These are phyloP conservation scores for Euura lappo DNA, from an alignment of 1,140 invertebrate species.

Conservation along the genomic window DNA sequence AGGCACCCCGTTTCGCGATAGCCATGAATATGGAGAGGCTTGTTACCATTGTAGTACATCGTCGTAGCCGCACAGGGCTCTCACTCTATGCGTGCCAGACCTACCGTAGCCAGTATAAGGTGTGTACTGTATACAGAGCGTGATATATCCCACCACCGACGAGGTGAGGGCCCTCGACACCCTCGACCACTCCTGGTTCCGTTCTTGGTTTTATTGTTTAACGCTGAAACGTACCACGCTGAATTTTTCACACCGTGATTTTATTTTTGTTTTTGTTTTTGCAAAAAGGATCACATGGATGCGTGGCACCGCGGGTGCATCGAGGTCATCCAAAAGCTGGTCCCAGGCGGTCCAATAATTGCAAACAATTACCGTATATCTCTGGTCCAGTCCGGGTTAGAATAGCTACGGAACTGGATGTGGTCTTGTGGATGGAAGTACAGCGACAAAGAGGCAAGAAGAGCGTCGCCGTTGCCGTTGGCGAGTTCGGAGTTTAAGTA, in stretches of 20 bases:
- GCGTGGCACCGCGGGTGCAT: too few species aligned
- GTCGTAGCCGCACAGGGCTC: neutral
- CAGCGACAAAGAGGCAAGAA: slow-evolving; percentile 29
- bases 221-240: slow-evolving; percentile 38
- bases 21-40: slow-evolving; percentile 6
- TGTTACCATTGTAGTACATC: slow-evolving; percentile 5
- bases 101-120: neutral
- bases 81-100: neutral
- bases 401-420: slow-evolving; percentile 9
- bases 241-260: slow-evolving; percentile 36
- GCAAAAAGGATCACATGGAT: neutral
- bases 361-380: slow-evolving; percentile 41
- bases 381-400: neutral
- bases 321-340: slow-evolving; percentile 29
- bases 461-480: slow-evolving; percentile 22
- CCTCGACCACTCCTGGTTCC: slow-evolving; percentile 11
- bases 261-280: too few species aligned
- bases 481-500: slow-evolving; percentile 47
- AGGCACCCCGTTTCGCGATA: neutral
- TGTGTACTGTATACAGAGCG: neutral
- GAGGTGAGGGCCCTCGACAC: neutral
- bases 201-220: slow-evolving; percentile 50
- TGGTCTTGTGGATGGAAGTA: slow-evolving; percentile 20
- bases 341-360: slow-evolving; percentile 39
- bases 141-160: neutral